Evolutionary conservation across 2,797 vertebrate species (phyloP).

Genomic region (Melanotaenia pygmaea): DNA sequence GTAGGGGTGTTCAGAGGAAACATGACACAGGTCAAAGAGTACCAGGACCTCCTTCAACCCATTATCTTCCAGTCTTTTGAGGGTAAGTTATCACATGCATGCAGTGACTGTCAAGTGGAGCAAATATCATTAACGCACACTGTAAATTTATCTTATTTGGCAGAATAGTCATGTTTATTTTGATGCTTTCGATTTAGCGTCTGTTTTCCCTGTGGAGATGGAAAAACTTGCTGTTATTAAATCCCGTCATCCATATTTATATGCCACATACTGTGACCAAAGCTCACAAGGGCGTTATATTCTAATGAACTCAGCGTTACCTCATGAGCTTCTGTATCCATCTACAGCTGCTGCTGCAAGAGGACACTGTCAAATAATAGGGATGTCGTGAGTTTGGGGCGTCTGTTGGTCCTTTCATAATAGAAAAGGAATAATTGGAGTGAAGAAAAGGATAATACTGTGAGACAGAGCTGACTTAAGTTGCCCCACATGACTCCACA

Average conservation of each 20-base stretch:
- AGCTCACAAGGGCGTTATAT: constrained; percentile 32
- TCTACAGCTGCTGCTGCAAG: constrained; percentile 23
- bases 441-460: constrained; percentile 50
- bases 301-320: constrained; percentile 39
- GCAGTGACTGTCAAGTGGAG: background rate
- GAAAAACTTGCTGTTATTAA: constrained; percentile 46
- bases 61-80: constrained; percentile 90
- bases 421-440: constrained; percentile 51
- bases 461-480: constrained; percentile 40
- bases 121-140: background rate
- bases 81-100: constrained; percentile 77
- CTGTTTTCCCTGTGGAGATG: constrained; percentile 19
- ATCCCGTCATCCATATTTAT: constrained; percentile 60
- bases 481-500: constrained; percentile 31
- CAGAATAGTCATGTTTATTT: constrained; percentile 7
- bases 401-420: constrained; percentile 44
- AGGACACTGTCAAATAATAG: constrained; percentile 42
- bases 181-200: constrained; percentile 5
- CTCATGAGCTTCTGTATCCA: constrained; percentile 26
- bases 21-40: constrained; percentile 90
- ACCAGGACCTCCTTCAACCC: constrained; percentile 89
- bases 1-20: constrained; percentile 93
- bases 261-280: constrained; percentile 33
- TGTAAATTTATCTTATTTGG: constrained; percentile 2
- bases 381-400: constrained; percentile 44